Evolutionary conservation across 2,113 vertebrate species (phyloP), one percentile per base, ranked within the genome.

Genomic region (Conger conger): DNA sequence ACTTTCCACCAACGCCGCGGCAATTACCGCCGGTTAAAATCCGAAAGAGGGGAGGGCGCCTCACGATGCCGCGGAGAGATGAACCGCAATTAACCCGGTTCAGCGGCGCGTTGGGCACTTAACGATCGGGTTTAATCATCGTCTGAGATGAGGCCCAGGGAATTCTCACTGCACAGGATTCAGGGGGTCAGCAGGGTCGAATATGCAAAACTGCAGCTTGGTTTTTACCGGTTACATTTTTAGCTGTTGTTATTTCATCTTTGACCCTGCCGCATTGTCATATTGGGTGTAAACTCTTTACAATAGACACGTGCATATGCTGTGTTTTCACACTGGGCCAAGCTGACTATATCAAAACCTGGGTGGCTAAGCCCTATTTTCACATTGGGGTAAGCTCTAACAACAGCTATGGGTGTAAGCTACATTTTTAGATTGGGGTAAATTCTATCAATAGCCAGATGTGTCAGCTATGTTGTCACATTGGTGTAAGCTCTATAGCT

Each of bases 81-180:
- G 73, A 83, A 78, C 8, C 45, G 45, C 16, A 77, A 78, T 83
- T 83, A 83, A 77, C 42, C 45, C 18, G 27, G 33, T 54, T 83
- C 35, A 53, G 11, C 1, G 68, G 33, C 68, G 5, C 53, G 30
- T 27, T 78, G 27, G 68, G 73, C 82, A 83, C 17, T 38, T 78
- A 38, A 38, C 68, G 37, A 78, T 78, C 45, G 36, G 50, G 42
- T 82, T 53, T 73, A 36, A 77, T 54, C 45, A 57, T 1, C 35
- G 35, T 7, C 23, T 9, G 0, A 50, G 0, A 40, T 50, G 63
- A n/a, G 6, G 30, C 68, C 35, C 45, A 7, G 0, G 0, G 15
- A 38, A 76, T 78, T 2, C 38, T 38, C 2, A 8, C 60, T 81
- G 80, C 57, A 11, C 13, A 30, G 68, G 68, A 73, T 30, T 73